Percentiles rank a stretch among this genome's conserved stretches.
These are phyloP conservation scores for Xenentodon cancila DNA, from an alignment of 2,797 vertebrate species.

Conservation along the genomic window DNA sequence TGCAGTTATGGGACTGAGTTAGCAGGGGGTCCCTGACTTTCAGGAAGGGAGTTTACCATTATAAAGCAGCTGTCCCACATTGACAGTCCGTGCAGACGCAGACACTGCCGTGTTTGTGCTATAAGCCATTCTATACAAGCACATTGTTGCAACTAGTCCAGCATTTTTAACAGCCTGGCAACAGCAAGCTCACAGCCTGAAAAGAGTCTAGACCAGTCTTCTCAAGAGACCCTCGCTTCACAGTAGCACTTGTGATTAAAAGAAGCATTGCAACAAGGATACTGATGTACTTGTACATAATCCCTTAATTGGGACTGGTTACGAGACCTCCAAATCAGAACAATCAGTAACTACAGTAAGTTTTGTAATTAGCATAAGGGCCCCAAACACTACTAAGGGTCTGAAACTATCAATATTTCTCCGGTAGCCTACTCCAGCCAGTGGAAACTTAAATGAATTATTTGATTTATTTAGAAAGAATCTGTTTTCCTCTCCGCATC, in stretches of 20 bases:
- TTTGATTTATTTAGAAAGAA: slow-evolving; percentile 59
- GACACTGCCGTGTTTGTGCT: slow-evolving; percentile 74
- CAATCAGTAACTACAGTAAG: slow-evolving; percentile 26
- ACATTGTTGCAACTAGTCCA: slow-evolving; percentile 67
- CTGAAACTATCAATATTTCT: slow-evolving; percentile 26
- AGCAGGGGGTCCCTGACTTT: slow-evolving; percentile 73
- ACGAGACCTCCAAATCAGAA: slow-evolving; percentile 33
- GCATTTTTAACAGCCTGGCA: slow-evolving; percentile 76
- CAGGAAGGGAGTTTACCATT: slow-evolving; percentile 77
- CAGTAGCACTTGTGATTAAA: slow-evolving; percentile 58
- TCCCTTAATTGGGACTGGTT: slow-evolving; percentile 52
- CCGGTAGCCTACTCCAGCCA: slow-evolving; percentile 5
- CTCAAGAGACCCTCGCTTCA: slow-evolving; percentile 59
- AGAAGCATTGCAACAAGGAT: slow-evolving; percentile 57
- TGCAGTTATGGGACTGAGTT: slow-evolving; percentile 68
- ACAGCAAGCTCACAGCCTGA: slow-evolving; percentile 54
- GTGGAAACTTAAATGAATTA: slow-evolving; percentile 35
- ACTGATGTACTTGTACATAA: slow-evolving; percentile 56
- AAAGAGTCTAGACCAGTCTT: slow-evolving; percentile 70
- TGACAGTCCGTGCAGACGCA: slow-evolving; percentile 60
- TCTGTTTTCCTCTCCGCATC: slow-evolving; percentile 54
- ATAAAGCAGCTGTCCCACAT: slow-evolving; percentile 78
- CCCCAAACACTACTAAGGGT: slow-evolving; percentile 7
- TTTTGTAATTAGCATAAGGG: slow-evolving; percentile 6
- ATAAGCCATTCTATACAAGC: slow-evolving; percentile 69